A percentile compares a stretch with the other conserved stretches of the same genome.
Conservation (phyloP, 2,113 vertebrate genomes). For the Murina feae region DNA sequence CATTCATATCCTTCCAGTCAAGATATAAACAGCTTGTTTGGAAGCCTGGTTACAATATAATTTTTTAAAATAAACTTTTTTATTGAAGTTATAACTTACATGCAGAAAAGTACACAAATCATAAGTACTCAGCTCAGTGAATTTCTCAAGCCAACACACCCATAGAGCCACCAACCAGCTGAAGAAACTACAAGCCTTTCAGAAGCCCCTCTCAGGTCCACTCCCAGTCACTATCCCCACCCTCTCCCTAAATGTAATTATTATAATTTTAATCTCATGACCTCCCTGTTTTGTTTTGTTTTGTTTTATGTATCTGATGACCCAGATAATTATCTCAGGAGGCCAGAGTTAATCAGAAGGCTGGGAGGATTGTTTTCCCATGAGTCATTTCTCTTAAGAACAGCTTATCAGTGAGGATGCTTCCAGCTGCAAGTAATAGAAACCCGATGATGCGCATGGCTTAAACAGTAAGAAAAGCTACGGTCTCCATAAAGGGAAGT, state of each 20-base stretch:
- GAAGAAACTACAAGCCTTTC: slow-evolving; percentile 17
- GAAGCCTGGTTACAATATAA: background rate
- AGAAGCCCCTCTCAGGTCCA: slow-evolving; percentile 39
- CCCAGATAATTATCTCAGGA: slow-evolving; percentile 68
- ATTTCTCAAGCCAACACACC: slow-evolving; percentile 37
- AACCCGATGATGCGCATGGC: background rate
- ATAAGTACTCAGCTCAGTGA: background rate
- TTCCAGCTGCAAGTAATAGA: slow-evolving; percentile 66
- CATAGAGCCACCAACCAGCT: background rate
- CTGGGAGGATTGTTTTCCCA: slow-evolving; percentile 46
- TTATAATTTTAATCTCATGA: slow-evolving; percentile 57
- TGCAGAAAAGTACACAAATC: slow-evolving; percentile 36
- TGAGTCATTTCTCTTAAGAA: slow-evolving; percentile 65
- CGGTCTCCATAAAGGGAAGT: background rate
- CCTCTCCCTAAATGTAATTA: slow-evolving; percentile 30
- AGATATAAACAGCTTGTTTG: background rate
- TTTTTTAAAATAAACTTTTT: background rate
- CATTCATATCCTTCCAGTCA: background rate
- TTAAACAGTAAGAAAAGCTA: background rate
- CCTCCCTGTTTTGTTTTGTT: slow-evolving; percentile 62
- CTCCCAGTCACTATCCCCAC: background rate
- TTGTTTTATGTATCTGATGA: slow-evolving; percentile 67
- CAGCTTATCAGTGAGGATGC: slow-evolving; percentile 59
- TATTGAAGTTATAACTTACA: background rate
- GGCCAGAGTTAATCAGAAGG: slow-evolving; percentile 62